These are phyloP conservation scores for Monochamus saltuarius DNA, from an alignment of 1,140 invertebrate species.

Conservation along the genomic window DNA sequence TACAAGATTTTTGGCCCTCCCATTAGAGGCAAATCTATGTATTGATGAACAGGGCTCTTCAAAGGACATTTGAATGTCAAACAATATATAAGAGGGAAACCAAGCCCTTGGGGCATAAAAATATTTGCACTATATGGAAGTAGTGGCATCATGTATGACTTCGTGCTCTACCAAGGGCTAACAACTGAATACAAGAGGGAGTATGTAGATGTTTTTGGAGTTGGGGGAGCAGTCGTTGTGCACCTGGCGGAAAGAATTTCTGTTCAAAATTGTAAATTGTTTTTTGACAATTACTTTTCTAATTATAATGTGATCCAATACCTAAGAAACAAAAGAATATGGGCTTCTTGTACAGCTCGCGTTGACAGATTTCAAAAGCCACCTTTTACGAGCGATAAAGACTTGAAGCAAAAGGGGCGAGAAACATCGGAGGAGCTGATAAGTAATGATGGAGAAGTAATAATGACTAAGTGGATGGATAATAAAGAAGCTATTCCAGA, in stretches of 20 bases:
- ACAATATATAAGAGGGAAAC: constrained; percentile 45
- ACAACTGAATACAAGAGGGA: constrained; percentile 30
- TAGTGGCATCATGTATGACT: constrained; percentile 38
- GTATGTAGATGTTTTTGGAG: constrained; percentile 31
- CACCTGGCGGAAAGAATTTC: constrained; percentile 32
- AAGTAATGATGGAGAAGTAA: constrained; percentile 3
- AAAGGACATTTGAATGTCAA: constrained; percentile 43
- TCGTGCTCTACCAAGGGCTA: constrained; percentile 40
- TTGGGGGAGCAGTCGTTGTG: constrained; percentile 30
- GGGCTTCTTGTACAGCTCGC: constrained; percentile 44
- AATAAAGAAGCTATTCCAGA: constrained; percentile 21
- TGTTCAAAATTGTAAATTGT: constrained; percentile 13
- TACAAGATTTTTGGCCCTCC: constrained; percentile 32
- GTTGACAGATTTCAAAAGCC: constrained; percentile 47
- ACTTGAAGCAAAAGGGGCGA: constrained; percentile 6
- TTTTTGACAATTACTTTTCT: constrained; percentile 45
- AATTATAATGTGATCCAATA: constrained; percentile 47
- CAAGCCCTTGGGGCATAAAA: constrained; percentile 47
- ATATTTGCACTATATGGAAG: constrained; percentile 46
- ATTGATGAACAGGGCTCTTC: constrained; percentile 48
- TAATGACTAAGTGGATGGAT: constrained; percentile 13
- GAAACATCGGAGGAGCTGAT: neutral
- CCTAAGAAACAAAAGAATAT: constrained; percentile 45
- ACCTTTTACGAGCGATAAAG: constrained; percentile 45
- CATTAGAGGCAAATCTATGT: constrained; percentile 35